Base-by-base conservation (phyloP, 2,113 vertebrate genomes). In the Girardinichthys multiradiatus region DNA sequence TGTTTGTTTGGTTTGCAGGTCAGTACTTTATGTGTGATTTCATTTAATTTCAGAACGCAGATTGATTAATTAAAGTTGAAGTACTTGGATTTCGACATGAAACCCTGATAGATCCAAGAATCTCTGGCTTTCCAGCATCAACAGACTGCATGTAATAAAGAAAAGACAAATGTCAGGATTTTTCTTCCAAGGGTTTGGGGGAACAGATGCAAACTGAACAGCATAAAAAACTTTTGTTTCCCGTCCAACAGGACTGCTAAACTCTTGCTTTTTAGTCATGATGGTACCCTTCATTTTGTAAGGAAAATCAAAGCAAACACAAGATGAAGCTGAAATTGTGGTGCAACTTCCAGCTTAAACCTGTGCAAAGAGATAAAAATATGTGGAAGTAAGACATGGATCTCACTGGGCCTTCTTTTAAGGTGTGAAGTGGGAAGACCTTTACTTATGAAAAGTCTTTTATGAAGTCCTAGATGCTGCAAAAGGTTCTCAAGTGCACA, bases 111-210 rank as follows among this genome's bases (percentile, higher is more conserved):
- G 68, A 54, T 70, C 70, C 48, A 66, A 30, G 68, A 64, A 24
- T 66, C 62, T 27, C 24, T 51, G 76, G 67, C 63, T 58, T 79
- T 81, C 68, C 39, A 59, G 72, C 58, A 66, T 68, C 64, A 84
- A 78, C 77, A 90, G 82, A 86, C 85, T 86, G 75, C 79, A 57
- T 54, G 73, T 83, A 83, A 88, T 91, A 89, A 91, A 87, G 79
- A 89, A 83, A 87, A 78, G 82, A 89, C 81, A 87, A 90, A 91
- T 90, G 83, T 91, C 83, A 78, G 75, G 64, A 69, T 89, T 75
- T 87, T 31, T 76, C 59, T 77, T 37, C 64, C 33, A 24, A 71
- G 33, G 33, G 57, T 35, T 21, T 24, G 3, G 14, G 61, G 42
- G 9, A 42, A 29, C 48, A 64, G 17, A 66, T 69, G 30, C 42